These are phyloP conservation scores for Perodicticus potto DNA, from an alignment of 2,797 vertebrate genomes.

Conservation along the genomic window DNA sequence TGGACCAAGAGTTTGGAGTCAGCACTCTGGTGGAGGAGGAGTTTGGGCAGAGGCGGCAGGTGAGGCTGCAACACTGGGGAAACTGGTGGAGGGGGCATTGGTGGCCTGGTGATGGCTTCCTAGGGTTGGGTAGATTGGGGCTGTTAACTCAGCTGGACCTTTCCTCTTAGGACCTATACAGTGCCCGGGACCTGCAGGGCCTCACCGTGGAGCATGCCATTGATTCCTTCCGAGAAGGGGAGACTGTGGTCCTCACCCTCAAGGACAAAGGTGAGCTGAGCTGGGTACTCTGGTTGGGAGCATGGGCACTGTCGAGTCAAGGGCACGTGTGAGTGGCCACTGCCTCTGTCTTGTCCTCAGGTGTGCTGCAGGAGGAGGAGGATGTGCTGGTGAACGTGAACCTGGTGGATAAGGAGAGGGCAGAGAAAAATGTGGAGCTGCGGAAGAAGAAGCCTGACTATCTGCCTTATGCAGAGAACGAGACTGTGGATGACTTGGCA, in stretches of 20 bases:
- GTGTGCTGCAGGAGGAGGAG: slow-evolving; percentile 93
- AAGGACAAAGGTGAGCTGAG: slow-evolving; percentile 92
- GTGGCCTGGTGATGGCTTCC: not conserved
- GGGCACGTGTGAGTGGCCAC: rapidly evolving
- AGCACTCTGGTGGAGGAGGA: slow-evolving; percentile 95
- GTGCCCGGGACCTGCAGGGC: slow-evolving; percentile 92
- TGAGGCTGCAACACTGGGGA: slow-evolving; percentile 43
- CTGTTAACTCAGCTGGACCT: rapidly evolving
- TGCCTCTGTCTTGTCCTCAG: slow-evolving; percentile 70
- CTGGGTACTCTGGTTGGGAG: not conserved
- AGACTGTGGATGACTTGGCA: slow-evolving; percentile 94
- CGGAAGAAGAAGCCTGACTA: slow-evolving; percentile 96
- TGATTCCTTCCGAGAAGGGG: slow-evolving; percentile 93
- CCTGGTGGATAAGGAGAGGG: slow-evolving; percentile 94
- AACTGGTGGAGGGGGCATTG: not conserved
- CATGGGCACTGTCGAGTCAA: rapidly evolving
- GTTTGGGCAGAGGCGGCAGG: slow-evolving; percentile 91
- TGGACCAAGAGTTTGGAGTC: slow-evolving; percentile 97
- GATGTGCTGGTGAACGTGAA: slow-evolving; percentile 95
- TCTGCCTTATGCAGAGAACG: slow-evolving; percentile 94
- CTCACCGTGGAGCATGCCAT: slow-evolving; percentile 95
- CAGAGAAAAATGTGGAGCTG: slow-evolving; percentile 94
- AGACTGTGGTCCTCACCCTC: slow-evolving; percentile 93
- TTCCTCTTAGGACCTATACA: slow-evolving; percentile 88
- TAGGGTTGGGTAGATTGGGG: rapidly evolving